phyloP scores from a whole-genome alignment of 2,888 invertebrate species.

The Mechanitis mazaeus region DNA sequence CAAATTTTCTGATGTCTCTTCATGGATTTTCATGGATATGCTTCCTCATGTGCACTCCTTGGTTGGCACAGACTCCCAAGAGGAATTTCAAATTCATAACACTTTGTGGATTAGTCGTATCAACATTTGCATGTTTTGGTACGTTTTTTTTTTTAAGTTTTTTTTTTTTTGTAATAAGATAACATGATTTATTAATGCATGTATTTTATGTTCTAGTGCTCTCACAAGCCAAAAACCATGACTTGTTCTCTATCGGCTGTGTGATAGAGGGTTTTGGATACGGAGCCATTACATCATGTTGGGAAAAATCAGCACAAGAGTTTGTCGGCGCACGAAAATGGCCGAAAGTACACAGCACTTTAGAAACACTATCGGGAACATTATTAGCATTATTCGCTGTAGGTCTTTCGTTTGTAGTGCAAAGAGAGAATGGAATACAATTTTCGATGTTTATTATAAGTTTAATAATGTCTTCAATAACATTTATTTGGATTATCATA shows the following conservation, averaged over 20 bases:
- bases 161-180: too few relatives aligned
- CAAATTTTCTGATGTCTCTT: constrained; percentile 62
- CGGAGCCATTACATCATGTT: constrained; percentile 65
- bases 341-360: constrained; percentile 65
- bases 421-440: constrained; percentile 49
- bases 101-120: constrained; percentile 51
- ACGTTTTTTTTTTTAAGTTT: constrained; percentile 32
- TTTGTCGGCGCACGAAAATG: constrained; percentile 70
- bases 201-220: constrained; percentile 48
- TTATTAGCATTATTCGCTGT: constrained; percentile 50
- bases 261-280: constrained; percentile 71
- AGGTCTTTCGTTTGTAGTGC: constrained; percentile 48
- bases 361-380: constrained; percentile 63
- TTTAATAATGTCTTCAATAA: constrained; percentile 44
- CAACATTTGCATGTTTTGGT: constrained; percentile 60
- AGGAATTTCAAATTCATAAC: constrained; percentile 65
- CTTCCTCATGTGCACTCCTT: constrained; percentile 63
- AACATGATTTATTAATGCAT: too few relatives aligned
- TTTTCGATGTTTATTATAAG: constrained; percentile 54
- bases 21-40: constrained; percentile 71
- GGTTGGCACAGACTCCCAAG: constrained; percentile 64
- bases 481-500: constrained; percentile 55
- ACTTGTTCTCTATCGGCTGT: constrained; percentile 68
- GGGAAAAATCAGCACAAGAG: constrained; percentile 64
- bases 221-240: constrained; percentile 57